Percentiles rank a stretch among this genome's conserved stretches.
phyloP scores from a whole-genome alignment of 2,113 vertebrate species.

The Ctenomys sociabilis region DNA sequence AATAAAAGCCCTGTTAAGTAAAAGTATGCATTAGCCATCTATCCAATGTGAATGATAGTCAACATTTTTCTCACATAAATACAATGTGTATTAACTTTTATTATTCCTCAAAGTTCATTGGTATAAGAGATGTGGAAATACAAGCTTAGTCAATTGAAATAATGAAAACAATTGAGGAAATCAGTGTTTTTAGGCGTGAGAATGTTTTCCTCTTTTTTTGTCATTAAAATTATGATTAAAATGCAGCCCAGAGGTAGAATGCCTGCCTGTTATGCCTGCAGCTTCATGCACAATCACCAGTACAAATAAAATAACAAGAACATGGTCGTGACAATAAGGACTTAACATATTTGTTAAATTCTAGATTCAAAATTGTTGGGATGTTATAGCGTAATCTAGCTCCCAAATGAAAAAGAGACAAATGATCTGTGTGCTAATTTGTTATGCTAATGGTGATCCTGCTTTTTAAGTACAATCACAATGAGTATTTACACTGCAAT shows the following conservation, averaged over 20 bases:
- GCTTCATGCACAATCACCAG: neutral
- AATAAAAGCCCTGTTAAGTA: conserved; percentile 33
- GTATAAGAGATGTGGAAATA: neutral
- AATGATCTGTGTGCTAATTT: neutral
- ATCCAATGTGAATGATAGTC: neutral
- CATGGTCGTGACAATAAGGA: neutral
- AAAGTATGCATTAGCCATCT: conserved; percentile 51
- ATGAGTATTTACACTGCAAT: neutral
- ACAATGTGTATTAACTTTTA: conserved; percentile 30
- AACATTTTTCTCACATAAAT: neutral
- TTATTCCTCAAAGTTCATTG: conserved; percentile 33
- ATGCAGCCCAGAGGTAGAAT: neutral
- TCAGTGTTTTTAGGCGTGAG: neutral
- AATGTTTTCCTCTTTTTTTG: neutral
- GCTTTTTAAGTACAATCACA: neutral
- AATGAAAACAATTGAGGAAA: neutral
- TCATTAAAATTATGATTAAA: neutral
- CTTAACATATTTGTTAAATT: neutral
- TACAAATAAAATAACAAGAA: neutral
- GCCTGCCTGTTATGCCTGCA: no score
- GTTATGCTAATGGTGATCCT: neutral
- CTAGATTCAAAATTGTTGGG: neutral
- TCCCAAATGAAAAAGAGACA: neutral
- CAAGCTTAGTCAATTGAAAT: neutral
- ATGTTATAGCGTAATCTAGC: neutral